phyloP scores from a whole-genome alignment of 2,888 invertebrate genomes.

The Leptopilina drosophilae region DNA sequence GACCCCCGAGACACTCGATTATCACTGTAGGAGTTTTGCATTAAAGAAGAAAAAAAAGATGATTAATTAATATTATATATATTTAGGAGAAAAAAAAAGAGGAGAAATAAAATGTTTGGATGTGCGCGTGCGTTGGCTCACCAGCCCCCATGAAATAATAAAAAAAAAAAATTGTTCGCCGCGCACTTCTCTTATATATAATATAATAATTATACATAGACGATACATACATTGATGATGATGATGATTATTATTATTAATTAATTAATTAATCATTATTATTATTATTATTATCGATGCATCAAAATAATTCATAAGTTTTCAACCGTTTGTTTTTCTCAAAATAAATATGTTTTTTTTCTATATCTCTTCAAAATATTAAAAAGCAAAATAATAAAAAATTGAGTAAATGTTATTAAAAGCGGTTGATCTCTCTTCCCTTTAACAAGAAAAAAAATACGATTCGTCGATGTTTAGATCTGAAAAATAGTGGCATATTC shows the following conservation, averaged over 20 bases:
- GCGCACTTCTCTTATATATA: conserved; percentile 74
- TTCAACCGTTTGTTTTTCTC: conserved; percentile 74
- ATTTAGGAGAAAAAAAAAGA: conserved; percentile 58
- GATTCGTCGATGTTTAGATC: conserved; percentile 31
- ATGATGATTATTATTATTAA: conserved; percentile 64
- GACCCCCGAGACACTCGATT: conserved; percentile 65
- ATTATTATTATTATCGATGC: conserved; percentile 74
- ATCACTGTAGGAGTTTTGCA: conserved; percentile 75
- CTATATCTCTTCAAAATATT: conserved; percentile 75
- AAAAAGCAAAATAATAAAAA: conserved; percentile 74
- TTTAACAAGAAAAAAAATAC: not conserved
- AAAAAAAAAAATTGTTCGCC: conserved; percentile 64
- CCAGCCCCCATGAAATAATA: conserved; percentile 59
- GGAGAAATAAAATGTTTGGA: conserved; percentile 65
- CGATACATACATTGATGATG: conserved; percentile 68
- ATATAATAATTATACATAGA: conserved; percentile 77
- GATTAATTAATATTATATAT: conserved; percentile 69
- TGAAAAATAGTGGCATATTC: conserved; percentile 37
- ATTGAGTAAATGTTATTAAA: conserved; percentile 75
- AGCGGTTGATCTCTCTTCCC: conserved; percentile 43
- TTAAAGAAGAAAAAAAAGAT: conserved; percentile 65
- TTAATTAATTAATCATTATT: conserved; percentile 65
- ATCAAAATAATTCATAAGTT: conserved; percentile 76
- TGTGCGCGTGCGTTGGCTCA: conserved; percentile 70
- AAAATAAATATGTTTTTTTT: conserved; percentile 76